These are phyloP conservation scores for Hassar affinis DNA, from an alignment of 2,113 vertebrate species.

Conservation along the genomic window DNA sequence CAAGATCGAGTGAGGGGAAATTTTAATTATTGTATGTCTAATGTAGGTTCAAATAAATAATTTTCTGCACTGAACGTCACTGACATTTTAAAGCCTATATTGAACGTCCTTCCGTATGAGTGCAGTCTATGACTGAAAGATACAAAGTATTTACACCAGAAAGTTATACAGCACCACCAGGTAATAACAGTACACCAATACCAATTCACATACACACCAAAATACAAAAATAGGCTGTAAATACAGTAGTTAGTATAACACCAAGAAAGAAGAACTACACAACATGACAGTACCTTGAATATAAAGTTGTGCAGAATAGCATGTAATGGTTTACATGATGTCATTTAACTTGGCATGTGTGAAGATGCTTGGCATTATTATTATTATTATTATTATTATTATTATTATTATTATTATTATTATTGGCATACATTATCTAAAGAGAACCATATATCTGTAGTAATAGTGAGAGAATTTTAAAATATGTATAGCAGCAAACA, in stretches of 20 bases:
- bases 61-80: background rate
- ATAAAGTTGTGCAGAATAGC: constrained; percentile 60
- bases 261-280: constrained; percentile 62
- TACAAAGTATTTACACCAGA: constrained; percentile 26
- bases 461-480: constrained; percentile 29
- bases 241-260: constrained; percentile 65
- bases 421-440: constrained; percentile 46
- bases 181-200: constrained; percentile 34
- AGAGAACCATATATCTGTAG: constrained; percentile 48
- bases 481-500: constrained; percentile 53
- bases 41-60: background rate
- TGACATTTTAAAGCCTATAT: constrained; percentile 19
- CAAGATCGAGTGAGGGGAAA: background rate
- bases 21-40: background rate
- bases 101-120: background rate
- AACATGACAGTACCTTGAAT: constrained; percentile 69
- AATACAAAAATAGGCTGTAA: constrained; percentile 74
- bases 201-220: constrained; percentile 55
- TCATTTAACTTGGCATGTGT: constrained; percentile 58
- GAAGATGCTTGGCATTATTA: constrained; percentile 66
- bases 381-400: constrained; percentile 49
- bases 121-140: background rate
- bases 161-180: constrained; percentile 41
- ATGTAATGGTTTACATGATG: constrained; percentile 8
- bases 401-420: constrained; percentile 51